Percentiles rank a stretch among this genome's conserved stretches.
Conservation (phyloP, 2,113 vertebrate species). For the Anolis sagrei region DNA sequence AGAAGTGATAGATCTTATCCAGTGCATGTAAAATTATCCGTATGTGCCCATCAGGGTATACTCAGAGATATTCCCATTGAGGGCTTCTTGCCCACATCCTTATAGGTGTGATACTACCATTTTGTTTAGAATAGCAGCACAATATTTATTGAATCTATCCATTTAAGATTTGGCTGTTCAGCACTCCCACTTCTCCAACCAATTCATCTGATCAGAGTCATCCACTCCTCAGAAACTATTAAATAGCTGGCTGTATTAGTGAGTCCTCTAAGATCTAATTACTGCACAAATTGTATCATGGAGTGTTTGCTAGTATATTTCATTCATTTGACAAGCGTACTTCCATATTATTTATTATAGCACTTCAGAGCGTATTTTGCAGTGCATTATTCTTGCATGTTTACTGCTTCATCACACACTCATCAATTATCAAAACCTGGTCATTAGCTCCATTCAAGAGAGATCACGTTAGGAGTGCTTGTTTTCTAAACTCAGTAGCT, state of each 20-base stretch:
- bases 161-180: background rate
- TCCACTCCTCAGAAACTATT: background rate
- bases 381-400: slow-evolving; percentile 11
- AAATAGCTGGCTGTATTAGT: slow-evolving; percentile 6
- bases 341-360: slow-evolving; percentile 24
- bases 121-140: background rate
- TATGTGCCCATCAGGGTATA: background rate
- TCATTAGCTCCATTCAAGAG: slow-evolving; percentile 7
- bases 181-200: too few species aligned
- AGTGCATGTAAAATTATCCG: background rate
- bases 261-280: background rate
- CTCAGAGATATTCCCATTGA: background rate
- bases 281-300: background rate
- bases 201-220: background rate
- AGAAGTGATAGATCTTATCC: background rate
- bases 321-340: slow-evolving; percentile 7
- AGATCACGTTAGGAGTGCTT: background rate
- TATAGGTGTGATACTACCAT: background rate
- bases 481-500: background rate
- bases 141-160: background rate
- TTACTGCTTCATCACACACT: slow-evolving; percentile 15
- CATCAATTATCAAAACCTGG: slow-evolving; percentile 15
- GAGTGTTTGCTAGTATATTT: slow-evolving; percentile 8
- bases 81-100: background rate
- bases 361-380: background rate